A percentile compares a stretch with the other conserved stretches of the same genome.
Evolutionary conservation across 2,797 vertebrate species (phyloP).

Genomic region (Eutrigla gurnardus): DNA sequence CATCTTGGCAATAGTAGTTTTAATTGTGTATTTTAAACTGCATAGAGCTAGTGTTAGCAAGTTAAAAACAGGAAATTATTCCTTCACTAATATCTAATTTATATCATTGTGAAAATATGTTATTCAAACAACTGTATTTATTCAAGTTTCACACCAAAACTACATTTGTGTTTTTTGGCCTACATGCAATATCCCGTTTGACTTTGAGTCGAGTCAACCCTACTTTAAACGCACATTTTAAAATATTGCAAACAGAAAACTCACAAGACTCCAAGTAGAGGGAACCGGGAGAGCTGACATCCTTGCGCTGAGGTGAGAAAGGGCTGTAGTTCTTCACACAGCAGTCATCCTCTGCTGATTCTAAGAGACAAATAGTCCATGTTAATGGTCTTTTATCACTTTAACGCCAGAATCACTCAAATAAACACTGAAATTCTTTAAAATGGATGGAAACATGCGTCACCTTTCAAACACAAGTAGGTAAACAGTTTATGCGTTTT

Average conservation of each 20-base stretch:
- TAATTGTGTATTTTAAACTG: no score
- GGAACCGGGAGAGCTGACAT: slow-evolving; percentile 84
- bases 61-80: no score
- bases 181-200: no score
- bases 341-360: slow-evolving; percentile 77
- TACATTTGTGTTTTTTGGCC: no score
- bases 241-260: slow-evolving; percentile 48
- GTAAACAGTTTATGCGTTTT: slow-evolving; percentile 11
- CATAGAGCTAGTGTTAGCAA: no score
- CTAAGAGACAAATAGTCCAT: slow-evolving; percentile 67
- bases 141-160: no score
- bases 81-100: no score
- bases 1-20: no score
- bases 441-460: slow-evolving; percentile 34
- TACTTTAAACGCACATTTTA: no score
- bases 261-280: slow-evolving; percentile 91
- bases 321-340: slow-evolving; percentile 79
- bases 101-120: no score
- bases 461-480: neutral
- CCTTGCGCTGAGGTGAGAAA: slow-evolving; percentile 83
- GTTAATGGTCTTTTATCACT: slow-evolving; percentile 8
- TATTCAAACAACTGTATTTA: no score
- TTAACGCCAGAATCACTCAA: slow-evolving; percentile 8
- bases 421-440: neutral
- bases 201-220: no score